Base-by-base conservation (phyloP, 2,888 invertebrate species). In the Ariolimax columbianus region DNA sequence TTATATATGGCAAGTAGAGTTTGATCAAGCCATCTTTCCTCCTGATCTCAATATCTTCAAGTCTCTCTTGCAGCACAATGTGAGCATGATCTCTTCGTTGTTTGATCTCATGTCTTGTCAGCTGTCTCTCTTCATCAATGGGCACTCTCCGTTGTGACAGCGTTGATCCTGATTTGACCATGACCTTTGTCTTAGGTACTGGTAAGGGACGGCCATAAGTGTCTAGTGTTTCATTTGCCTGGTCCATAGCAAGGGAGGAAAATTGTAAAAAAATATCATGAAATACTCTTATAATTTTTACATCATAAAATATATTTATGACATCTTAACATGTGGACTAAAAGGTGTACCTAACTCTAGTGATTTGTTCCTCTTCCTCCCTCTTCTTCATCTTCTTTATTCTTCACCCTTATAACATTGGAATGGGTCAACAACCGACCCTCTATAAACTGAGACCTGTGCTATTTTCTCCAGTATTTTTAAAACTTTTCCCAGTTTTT, bases 31-130 rank as follows among this genome's bases (percentile, higher is more conserved):
- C 90, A 81, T 90, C 89, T 63, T 88, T 90, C 66, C 91, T 91
- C 75, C 91, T 88, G 0, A 88, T 80, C 23, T 87, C 89, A 68
- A 93, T 91, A 78, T 90, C 90, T 23, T 89, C 87, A 0, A 92
- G 77, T 70, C 92, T 88, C 82, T 92, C 90, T n/a, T 91, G 89
- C 30, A 91, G 88, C 0, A 93, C 85, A 81, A 87, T 92, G 80
- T 92, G 90, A 19, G 93, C 92, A 78, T 93, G 91, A 83, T 93
- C 92, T 77, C 93, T 83, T n/a, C 91, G 80, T 86, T 93, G 91
- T 70, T 91, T 92, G 23, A 91, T 89, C 63, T 92, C 91, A 1
- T 86, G 87, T 9, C 89, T 87, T 9, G 78, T 86, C 73, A 91
- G 86, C 43, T 80, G 66, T 6, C 85, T 88, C 40, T 89, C 87